Evolutionary conservation across 2,113 vertebrate species (phyloP), one percentile per base, ranked within the genome.

Genomic region (Malurus cyaneus): DNA sequence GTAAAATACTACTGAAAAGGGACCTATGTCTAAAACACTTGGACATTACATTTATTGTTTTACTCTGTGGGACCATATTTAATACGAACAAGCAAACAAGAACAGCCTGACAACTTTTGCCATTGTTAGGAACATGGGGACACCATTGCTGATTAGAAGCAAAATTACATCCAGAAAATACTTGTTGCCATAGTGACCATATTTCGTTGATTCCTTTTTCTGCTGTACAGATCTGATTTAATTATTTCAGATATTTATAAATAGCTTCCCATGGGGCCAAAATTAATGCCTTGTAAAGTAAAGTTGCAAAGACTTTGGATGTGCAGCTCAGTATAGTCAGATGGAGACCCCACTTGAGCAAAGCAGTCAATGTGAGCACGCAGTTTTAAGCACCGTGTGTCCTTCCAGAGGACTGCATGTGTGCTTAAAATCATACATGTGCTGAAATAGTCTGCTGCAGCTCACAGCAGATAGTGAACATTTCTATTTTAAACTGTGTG

Each of bases 191-290:
- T 96, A 87, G 97, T 92, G 95, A 98, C 96, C 57, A 60, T 93
- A 95, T 86, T 92, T 88, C 74, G 14, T 94, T 91, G 93, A 60
- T 60, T 80, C 28, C 31, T 42, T 90, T 83, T 88, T 83, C 86
- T 78, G 80, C 86, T 95, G 92, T 96, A 94, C 92, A 91, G 92
- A 94, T 92, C 76, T 88, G 86, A 96, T 97, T 96, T 94, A 96
- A 97, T 98, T 92, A 94, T 95, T 96, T 78, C 85, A 96, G 92
- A 95, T 97, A 96, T 97, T 97, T 97, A 97, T 97, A 98, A 97
- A 96, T 93, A 97, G 94, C 80, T 94, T 92, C 88, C 94, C 4
- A 2, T 77, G 94, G 47, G 69, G 70, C 91, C 84, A 77, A 88
- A 94, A 93, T 70, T 82, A 96, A 95, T 80, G 95, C 70, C 92